Evolutionary conservation across 2,888 invertebrate genomes (phyloP), one percentile per base, ranked within the genome.

Genomic region (Leucophora obtusa): DNA sequence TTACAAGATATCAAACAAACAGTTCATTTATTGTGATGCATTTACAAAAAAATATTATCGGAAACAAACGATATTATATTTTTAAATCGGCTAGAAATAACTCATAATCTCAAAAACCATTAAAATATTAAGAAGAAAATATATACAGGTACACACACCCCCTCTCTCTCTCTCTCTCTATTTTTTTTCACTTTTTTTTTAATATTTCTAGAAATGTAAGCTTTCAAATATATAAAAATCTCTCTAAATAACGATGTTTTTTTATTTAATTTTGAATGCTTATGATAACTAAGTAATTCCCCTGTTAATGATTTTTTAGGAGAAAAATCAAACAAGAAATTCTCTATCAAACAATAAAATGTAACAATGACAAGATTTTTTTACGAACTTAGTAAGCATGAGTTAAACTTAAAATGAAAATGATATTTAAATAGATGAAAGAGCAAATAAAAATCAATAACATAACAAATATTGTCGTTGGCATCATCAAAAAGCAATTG

Each of bases 51-150:
- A 43, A 50, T 35, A 54, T 35, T 21, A 17, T 14, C 4, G 69
- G 65, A 79, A 74, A 74, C 74, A 79, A 75, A 68, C 75, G 66
- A 72, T 75, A 75, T 71, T 5, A 65, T 43, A 51, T 65, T 68
- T 38, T 47, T 15, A 70, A 74, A 47, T 66, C 56, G 73, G 77
- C 81, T 81, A 62, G 73, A 76, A 54, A 63, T 28, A 69, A 73
- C 72, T 80, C 75, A 72, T 70, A 81, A 76, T 60, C 60, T 70
- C 54, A 60, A 68, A 58, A 66, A 24, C 11, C 21, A 24, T 54
- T 9, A 66, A 24, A 47, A 50, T 43, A 53, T 43, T 35, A 60
- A 21, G 17, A 21, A 79, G 53, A 66, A 66, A 60, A 53, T 28
- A 28, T 58, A 35, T 47, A 35, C 51, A 80, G 53, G 58, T 77